phyloP scores from a whole-genome alignment of 2,113 vertebrate species.

The Thamnophis sirtalis region DNA sequence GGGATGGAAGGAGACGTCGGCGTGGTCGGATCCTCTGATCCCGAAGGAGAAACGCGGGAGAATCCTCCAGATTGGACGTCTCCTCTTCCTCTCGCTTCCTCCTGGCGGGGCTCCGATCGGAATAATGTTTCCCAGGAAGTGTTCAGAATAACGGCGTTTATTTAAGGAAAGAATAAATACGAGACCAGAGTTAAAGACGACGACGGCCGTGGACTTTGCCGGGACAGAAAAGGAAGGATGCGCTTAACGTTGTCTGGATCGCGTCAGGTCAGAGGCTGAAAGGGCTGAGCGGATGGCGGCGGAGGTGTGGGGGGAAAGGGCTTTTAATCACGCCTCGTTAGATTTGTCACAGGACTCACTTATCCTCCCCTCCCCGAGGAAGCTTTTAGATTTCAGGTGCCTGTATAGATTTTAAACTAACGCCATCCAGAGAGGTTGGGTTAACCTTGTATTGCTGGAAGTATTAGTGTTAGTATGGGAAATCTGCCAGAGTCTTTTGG shows the following conservation, averaged over 20 bases:
- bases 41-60: background rate
- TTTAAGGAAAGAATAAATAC: background rate
- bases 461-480: background rate
- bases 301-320: background rate
- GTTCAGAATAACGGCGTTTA: background rate
- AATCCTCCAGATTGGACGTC: background rate
- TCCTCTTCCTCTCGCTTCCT: background rate
- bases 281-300: background rate
- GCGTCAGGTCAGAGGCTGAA: background rate
- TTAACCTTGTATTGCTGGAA: background rate
- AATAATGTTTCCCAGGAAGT: no score
- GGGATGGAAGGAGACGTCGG: background rate
- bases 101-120: background rate
- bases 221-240: background rate
- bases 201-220: background rate
- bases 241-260: background rate
- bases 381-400: background rate
- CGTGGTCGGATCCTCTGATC: background rate
- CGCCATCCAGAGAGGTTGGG: no score
- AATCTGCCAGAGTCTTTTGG: background rate
- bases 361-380: background rate
- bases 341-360: background rate
- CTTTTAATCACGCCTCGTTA: background rate
- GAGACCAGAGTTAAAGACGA: background rate
- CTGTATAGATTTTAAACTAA: background rate